Conservation (phyloP, 1,140 invertebrate genomes). For the Eumaeus atala region DNA sequence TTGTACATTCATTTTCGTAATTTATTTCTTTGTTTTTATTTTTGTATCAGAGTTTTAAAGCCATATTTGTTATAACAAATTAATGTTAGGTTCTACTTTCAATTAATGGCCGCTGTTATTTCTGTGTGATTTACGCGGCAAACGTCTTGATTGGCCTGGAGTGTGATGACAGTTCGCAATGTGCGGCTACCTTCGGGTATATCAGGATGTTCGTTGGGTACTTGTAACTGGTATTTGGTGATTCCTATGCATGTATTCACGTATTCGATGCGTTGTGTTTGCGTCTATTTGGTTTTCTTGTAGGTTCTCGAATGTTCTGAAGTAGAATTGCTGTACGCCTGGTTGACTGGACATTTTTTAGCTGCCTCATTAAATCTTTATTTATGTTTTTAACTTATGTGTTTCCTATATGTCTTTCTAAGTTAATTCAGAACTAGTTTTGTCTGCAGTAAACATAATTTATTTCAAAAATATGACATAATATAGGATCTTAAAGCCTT, state of each 20-base stretch:
- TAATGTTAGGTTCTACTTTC: constrained; percentile 33
- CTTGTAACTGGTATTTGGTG: constrained; percentile 27
- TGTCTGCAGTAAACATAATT: no score
- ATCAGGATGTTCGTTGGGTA: constrained; percentile 6
- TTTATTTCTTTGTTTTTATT: constrained; percentile 67
- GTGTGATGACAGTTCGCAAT: neutral
- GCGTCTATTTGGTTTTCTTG: constrained; percentile 47
- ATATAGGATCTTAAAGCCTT: no score
- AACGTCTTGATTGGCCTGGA: neutral
- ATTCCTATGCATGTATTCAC: constrained; percentile 47
- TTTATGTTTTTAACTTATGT: no score
- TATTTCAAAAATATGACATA: no score
- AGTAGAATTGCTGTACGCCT: constrained; percentile 70
- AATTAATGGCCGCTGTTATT: constrained; percentile 29
- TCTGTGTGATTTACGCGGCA: constrained; percentile 45
- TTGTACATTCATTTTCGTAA: constrained; percentile 68
- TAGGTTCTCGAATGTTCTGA: constrained; percentile 66
- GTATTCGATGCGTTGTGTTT: constrained; percentile 37
- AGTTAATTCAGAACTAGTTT: no score
- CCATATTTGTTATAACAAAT: constrained; percentile 61
- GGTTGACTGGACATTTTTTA: constrained; percentile 31
- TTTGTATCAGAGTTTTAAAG: constrained; percentile 50
- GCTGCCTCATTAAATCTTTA: constrained; percentile 23
- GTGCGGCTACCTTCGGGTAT: neutral
- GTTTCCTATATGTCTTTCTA: no score